These are phyloP conservation scores for Drosophila paranaensis DNA, from an alignment of 2,888 invertebrate species.

Conservation along the genomic window DNA sequence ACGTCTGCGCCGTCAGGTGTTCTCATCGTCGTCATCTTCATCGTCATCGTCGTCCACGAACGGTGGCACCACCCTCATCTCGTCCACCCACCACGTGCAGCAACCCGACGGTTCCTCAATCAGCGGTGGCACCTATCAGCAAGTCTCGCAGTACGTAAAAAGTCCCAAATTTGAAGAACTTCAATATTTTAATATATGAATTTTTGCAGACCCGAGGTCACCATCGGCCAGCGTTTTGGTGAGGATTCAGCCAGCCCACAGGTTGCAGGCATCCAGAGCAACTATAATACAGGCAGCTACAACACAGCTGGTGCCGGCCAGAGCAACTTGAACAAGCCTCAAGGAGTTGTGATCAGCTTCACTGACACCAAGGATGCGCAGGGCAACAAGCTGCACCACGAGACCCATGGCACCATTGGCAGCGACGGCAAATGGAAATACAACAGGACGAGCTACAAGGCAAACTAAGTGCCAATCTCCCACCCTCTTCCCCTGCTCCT, in stretches of 20 bases:
- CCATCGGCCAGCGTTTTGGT: slow-evolving; percentile 46
- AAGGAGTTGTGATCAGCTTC: slow-evolving; percentile 3
- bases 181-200: background rate
- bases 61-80: slow-evolving; percentile 46
- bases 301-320: background rate
- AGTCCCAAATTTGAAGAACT: background rate
- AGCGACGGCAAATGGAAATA: slow-evolving; percentile 18
- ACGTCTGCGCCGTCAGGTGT: slow-evolving; percentile 74
- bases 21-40: slow-evolving; percentile 66
- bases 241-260: slow-evolving; percentile 46
- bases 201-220: slow-evolving; percentile 13
- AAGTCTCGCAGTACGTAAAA: slow-evolving; percentile 14
- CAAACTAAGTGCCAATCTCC: slow-evolving; percentile 8
- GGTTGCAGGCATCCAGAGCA: background rate
- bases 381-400: slow-evolving; percentile 7
- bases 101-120: slow-evolving; percentile 45
- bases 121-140: slow-evolving; percentile 26
- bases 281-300: background rate
- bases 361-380: slow-evolving; percentile 11
- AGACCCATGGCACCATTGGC: background rate
- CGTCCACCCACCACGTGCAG: slow-evolving; percentile 32
- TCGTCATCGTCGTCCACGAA: slow-evolving; percentile 53
- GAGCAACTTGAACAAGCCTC: background rate
- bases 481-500: too few relatives aligned
- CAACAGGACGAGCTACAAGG: slow-evolving; percentile 7